These are phyloP conservation scores for Drosophila subobscura DNA, from an alignment of 1,140 invertebrate genomes.

Conservation along the genomic window DNA sequence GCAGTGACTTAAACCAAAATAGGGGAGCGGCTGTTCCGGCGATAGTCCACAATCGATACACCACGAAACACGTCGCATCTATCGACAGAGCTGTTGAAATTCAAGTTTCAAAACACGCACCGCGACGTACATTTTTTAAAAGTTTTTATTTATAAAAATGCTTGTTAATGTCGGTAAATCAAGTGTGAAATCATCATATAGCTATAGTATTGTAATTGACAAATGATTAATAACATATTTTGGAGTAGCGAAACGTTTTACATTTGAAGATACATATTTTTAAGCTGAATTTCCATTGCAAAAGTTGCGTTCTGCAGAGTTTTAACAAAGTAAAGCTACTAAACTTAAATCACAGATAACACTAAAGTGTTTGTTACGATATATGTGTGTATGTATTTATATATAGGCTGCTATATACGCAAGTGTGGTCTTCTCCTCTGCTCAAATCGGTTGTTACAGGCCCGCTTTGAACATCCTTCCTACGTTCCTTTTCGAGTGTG, in stretches of 20 bases:
- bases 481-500: constrained; percentile 12
- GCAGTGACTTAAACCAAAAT: too few relatives aligned
- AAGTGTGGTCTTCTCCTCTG: constrained; percentile 37
- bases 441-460: constrained; percentile 42
- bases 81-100: constrained; percentile 9
- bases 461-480: constrained; percentile 12
- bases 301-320: constrained; percentile 54
- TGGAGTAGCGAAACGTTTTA: constrained; percentile 51
- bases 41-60: neutral
- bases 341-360: constrained; percentile 83
- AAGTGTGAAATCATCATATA: constrained; percentile 48
- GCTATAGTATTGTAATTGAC: constrained; percentile 59
- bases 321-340: constrained; percentile 81
- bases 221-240: constrained; percentile 72
- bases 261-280: constrained; percentile 39
- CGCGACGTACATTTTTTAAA: constrained; percentile 35
- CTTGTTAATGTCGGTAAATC: constrained; percentile 65
- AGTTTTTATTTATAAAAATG: constrained; percentile 77
- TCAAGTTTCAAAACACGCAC: neutral
- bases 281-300: constrained; percentile 42
- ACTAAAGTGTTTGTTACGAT: constrained; percentile 81
- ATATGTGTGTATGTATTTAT: constrained; percentile 54
- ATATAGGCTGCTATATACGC: constrained; percentile 53
- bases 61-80: neutral
- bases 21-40: neutral